These are phyloP conservation scores for Spheniscus mendiculus DNA, from an alignment of 2,113 vertebrate species.

Conservation along the genomic window DNA sequence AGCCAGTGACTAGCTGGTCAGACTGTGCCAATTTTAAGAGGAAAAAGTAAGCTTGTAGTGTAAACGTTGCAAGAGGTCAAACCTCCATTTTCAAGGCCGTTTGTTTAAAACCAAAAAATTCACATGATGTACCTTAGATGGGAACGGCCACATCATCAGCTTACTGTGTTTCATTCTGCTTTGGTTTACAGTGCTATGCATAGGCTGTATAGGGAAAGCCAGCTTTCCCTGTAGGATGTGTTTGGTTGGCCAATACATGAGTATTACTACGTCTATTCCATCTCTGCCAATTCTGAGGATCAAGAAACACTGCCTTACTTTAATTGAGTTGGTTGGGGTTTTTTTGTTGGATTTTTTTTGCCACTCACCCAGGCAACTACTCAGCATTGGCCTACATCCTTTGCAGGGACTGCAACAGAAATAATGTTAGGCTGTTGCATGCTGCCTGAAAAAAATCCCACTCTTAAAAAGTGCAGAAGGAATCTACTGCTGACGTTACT, in stretches of 20 bases:
- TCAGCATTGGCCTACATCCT: background rate
- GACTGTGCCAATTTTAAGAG: background rate
- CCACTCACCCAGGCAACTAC: background rate
- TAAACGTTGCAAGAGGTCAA: background rate
- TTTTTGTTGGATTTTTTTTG: background rate
- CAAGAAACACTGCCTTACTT: background rate
- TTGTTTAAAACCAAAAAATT: background rate
- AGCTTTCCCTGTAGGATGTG: background rate
- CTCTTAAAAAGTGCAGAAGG: background rate
- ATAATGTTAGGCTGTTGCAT: background rate
- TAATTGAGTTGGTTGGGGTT: background rate
- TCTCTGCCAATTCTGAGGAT: background rate
- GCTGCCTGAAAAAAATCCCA: background rate
- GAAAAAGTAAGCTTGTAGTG: background rate
- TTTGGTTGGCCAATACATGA: background rate
- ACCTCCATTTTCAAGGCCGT: background rate
- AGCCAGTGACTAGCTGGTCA: background rate
- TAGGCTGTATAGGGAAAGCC: background rate
- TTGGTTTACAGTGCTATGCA: background rate
- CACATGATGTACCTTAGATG: background rate
- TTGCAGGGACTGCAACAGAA: background rate
- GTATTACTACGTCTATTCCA: background rate
- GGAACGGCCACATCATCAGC: too few species aligned
- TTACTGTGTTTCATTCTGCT: background rate
- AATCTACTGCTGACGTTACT: background rate